Evolutionary conservation across 2,113 vertebrate genomes (phyloP).

Genomic region (Spermophilus dauricus): DNA sequence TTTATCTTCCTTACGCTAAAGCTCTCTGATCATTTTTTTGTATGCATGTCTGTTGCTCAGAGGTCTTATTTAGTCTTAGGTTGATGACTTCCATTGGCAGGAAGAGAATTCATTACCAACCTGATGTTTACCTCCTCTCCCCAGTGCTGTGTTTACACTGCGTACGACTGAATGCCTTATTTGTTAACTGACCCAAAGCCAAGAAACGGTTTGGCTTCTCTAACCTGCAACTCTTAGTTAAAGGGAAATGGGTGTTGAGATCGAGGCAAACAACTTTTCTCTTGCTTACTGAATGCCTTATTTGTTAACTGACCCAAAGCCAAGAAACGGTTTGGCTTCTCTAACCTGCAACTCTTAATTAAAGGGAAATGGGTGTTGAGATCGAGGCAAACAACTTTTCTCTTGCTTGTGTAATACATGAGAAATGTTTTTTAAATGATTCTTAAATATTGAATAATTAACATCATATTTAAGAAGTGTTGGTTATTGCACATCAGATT

Average conservation of each 20-base stretch:
- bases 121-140: neutral
- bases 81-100: neutral
- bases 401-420: neutral
- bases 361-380: neutral
- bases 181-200: constrained; percentile 26
- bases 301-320: constrained; percentile 13
- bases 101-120: neutral
- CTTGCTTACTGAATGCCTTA: neutral
- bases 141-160: neutral
- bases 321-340: neutral
- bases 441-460: neutral
- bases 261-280: neutral
- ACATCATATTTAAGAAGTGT: neutral
- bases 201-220: neutral
- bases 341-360: neutral
- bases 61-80: neutral
- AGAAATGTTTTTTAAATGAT: neutral
- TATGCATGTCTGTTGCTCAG: neutral
- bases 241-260: neutral
- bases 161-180: neutral
- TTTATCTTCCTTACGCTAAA: neutral
- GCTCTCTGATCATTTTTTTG: neutral
- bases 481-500: neutral
- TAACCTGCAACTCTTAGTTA: neutral
- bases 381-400: neutral